Evolutionary conservation across 2,113 vertebrate genomes (phyloP).

Genomic region (Zosterops lateralis): DNA sequence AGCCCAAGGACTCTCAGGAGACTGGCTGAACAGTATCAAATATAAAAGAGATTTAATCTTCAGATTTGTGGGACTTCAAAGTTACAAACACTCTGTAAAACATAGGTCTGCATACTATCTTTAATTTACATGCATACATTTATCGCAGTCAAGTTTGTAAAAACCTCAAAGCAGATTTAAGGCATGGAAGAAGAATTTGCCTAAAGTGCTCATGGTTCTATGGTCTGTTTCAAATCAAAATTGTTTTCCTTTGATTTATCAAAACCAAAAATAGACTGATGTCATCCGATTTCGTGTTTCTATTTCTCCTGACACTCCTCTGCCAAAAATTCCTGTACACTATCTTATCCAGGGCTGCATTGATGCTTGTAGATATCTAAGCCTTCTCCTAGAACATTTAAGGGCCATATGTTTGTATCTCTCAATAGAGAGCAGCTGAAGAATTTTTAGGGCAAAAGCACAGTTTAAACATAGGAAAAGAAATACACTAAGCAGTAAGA

Average conservation of each 20-base stretch:
- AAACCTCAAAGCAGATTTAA: background rate
- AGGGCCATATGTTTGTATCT: background rate
- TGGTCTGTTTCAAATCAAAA: background rate
- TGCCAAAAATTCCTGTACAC: background rate
- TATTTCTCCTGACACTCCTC: background rate
- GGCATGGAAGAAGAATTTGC: background rate
- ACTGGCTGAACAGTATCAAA: background rate
- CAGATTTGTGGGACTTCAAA: background rate
- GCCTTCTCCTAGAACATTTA: background rate
- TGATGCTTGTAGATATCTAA: background rate
- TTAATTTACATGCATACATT: background rate
- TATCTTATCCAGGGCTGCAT: background rate
- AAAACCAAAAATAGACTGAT: background rate
- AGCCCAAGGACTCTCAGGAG: background rate
- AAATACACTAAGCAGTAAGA: background rate
- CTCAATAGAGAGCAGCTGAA: background rate
- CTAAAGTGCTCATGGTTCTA: background rate
- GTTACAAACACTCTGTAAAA: background rate
- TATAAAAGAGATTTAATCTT: background rate
- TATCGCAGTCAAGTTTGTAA: background rate
- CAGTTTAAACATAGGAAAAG: background rate
- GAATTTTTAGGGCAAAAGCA: background rate
- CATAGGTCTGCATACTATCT: background rate
- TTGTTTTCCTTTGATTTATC: background rate
- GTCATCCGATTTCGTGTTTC: background rate